Evolutionary conservation across 1,140 invertebrate genomes (phyloP).

Genomic region (Samia ricini): DNA sequence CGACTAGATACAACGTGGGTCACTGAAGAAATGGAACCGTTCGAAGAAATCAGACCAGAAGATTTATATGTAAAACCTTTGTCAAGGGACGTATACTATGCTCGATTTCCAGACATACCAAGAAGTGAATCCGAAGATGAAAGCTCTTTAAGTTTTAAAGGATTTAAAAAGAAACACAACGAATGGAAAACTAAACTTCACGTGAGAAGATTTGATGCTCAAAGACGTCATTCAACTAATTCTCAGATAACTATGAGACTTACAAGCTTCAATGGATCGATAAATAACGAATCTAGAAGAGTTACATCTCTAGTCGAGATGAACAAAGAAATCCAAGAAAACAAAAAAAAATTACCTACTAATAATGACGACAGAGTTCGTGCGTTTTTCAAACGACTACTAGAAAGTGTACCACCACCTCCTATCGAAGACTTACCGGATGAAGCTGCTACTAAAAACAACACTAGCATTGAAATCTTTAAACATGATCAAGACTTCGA

Average conservation of each 20-base stretch:
- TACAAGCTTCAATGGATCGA: conserved; percentile 24
- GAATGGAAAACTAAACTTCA: conserved; percentile 62
- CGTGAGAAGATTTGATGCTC: conserved; percentile 41
- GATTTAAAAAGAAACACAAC: conserved; percentile 57
- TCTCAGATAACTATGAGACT: conserved; percentile 34
- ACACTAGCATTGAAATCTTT: conserved; percentile 23
- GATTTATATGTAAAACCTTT: conserved; percentile 56
- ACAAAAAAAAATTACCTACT: conserved; percentile 9
- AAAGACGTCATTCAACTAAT: conserved; percentile 37
- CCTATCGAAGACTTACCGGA: conserved; percentile 28
- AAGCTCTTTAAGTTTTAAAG: conserved; percentile 49
- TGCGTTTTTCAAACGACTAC: conserved; percentile 48
- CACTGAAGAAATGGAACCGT: conserved; percentile 64
- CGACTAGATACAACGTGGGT: conserved; percentile 62
- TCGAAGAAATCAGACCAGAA: conserved; percentile 62
- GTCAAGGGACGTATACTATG: conserved; percentile 61
- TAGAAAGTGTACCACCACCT: conserved; percentile 56
- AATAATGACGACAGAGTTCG: conserved; percentile 45
- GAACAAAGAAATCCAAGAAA: conserved; percentile 8
- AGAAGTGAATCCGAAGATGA: conserved; percentile 70
- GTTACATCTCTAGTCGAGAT: conserved; percentile 26
- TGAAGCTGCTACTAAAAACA: background rate
- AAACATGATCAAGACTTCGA: conserved; percentile 29
- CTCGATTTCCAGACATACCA: conserved; percentile 62
- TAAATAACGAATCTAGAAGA: conserved; percentile 31